Evolutionary conservation across 2,888 invertebrate species (phyloP).

Genomic region (Chaetogeoica ovagalla): DNA sequence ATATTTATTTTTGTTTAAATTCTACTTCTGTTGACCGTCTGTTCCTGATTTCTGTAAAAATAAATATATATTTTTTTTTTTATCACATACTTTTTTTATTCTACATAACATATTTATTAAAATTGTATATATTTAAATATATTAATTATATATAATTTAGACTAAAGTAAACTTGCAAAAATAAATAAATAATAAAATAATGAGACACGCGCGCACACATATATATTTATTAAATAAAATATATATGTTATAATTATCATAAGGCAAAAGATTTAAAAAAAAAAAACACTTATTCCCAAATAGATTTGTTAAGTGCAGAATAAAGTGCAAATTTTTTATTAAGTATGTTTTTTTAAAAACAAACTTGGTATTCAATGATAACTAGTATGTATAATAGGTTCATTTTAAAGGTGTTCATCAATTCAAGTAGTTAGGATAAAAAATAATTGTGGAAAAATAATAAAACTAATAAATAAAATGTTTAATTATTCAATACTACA

Average conservation of each 20-base stretch:
- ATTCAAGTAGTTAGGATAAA: constrained; percentile 22
- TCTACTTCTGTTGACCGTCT: constrained; percentile 52
- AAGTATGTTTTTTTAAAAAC: constrained; percentile 11
- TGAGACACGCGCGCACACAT: constrained; percentile 2
- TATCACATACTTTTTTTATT: constrained; percentile 23
- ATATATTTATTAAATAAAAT: constrained; percentile 1
- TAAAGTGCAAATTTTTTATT: constrained; percentile 32
- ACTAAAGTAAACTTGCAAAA: constrained; percentile 29
- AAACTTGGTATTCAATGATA: not conserved
- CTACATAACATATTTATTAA: constrained; percentile 11
- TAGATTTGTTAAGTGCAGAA: constrained; percentile 34
- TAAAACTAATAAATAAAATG: constrained; percentile 33
- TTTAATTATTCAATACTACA: constrained; percentile 51
- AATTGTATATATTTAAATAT: not conserved
- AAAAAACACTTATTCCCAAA: constrained; percentile 40
- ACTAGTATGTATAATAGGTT: not conserved
- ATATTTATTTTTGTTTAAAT: constrained; percentile 42
- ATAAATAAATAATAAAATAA: constrained; percentile 15
- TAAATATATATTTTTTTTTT: constrained; percentile 38
- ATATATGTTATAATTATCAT: not conserved
- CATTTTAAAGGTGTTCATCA: not conserved
- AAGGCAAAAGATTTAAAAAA: constrained; percentile 28
- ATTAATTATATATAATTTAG: constrained; percentile 13
- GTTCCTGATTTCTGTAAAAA: constrained; percentile 52
- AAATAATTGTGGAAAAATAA: constrained; percentile 26